Conservation (phyloP, 1,140 invertebrate genomes). For the Drosophila chauvacae region DNA sequence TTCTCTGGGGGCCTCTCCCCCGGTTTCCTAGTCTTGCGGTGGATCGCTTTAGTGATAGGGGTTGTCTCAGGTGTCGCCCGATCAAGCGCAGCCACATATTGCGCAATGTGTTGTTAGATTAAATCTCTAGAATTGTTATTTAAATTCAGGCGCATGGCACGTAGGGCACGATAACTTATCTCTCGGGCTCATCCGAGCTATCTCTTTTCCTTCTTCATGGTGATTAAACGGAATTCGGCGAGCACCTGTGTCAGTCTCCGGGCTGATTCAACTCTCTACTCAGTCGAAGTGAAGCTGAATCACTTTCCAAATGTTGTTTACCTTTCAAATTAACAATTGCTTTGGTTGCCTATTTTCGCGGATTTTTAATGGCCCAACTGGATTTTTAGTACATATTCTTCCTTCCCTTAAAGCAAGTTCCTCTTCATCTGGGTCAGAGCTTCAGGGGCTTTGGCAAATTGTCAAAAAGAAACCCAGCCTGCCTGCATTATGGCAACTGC, state of each 20-base stretch:
- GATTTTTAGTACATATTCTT: neutral
- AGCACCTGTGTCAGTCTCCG: constrained; percentile 20
- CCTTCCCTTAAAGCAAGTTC: constrained; percentile 3
- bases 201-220: constrained; percentile 10
- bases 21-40: constrained; percentile 45
- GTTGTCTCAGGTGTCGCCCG: constrained; percentile 19
- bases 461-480: constrained; percentile 31
- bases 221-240: constrained; percentile 20
- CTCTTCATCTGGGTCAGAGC: constrained; percentile 33
- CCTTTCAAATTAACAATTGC: neutral
- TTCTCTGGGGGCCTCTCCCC: constrained; percentile 9
- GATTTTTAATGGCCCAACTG: constrained; percentile 6
- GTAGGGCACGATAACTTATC: constrained; percentile 50
- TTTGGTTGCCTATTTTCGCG: neutral
- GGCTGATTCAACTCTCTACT: constrained; percentile 22
- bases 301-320: constrained; percentile 11
- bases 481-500: constrained; percentile 44
- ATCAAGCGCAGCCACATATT: constrained; percentile 38
- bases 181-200: constrained; percentile 37
- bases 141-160: constrained; percentile 36
- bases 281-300: constrained; percentile 23
- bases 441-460: constrained; percentile 30
- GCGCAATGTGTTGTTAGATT: constrained; percentile 47
- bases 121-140: constrained; percentile 43
- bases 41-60: constrained; percentile 32